These are phyloP conservation scores for Physocephala rufipes DNA, from an alignment of 2,888 invertebrate genomes.

Conservation along the genomic window DNA sequence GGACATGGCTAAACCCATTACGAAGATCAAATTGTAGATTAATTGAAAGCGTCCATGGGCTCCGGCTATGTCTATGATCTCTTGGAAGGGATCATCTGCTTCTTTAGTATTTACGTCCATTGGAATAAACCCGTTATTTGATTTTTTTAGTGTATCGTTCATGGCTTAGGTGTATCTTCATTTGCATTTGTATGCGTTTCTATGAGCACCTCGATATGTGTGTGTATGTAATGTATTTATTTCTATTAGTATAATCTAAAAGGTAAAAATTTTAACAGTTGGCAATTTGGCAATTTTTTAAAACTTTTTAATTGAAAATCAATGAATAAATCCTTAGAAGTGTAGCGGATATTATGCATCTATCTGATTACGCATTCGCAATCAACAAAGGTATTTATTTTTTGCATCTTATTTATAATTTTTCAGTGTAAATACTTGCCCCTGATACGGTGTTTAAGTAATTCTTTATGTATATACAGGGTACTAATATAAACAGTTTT, in stretches of 20 bases:
- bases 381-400: too few relatives aligned
- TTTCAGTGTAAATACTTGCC: too few relatives aligned
- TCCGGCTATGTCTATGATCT: constrained; percentile 68
- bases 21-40: constrained; percentile 67
- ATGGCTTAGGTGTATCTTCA: too few relatives aligned
- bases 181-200: not conserved
- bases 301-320: too few relatives aligned
- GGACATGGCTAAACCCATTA: constrained; percentile 66
- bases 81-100: constrained; percentile 67
- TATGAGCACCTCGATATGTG: too few relatives aligned
- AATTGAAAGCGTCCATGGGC: constrained; percentile 69
- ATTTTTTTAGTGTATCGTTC: constrained; percentile 37
- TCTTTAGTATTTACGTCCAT: constrained; percentile 49
- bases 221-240: constrained; percentile 20
- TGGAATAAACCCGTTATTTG: constrained; percentile 46
- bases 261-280: not conserved
- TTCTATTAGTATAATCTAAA: constrained; percentile 30
- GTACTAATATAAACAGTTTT: too few relatives aligned
- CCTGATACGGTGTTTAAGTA: too few relatives aligned
- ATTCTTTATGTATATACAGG: too few relatives aligned
- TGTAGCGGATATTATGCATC: too few relatives aligned
- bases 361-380: too few relatives aligned
- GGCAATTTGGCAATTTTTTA: not conserved
- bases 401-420: too few relatives aligned
- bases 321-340: too few relatives aligned